Conservation (phyloP, 1,140 invertebrate genomes). For the Hypsibius dujardini region DNA sequence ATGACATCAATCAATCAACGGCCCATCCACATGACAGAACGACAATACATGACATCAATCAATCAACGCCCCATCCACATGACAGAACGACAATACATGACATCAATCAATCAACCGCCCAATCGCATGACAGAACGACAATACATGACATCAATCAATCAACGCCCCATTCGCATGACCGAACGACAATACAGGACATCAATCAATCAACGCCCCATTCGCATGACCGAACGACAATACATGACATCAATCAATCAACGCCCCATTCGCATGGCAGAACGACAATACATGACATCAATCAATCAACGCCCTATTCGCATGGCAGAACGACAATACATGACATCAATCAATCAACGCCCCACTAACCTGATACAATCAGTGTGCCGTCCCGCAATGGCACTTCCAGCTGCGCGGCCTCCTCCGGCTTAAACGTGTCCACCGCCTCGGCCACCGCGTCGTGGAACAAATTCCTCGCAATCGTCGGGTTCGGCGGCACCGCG, state of each 20-base stretch:
- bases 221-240: neutral
- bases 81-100: no score
- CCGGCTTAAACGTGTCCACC: neutral
- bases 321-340: neutral
- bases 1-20: no score
- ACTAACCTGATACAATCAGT: neutral
- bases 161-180: no score
- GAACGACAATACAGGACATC: neutral
- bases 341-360: neutral
- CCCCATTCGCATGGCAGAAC: neutral
- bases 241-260: neutral
- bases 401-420: neutral
- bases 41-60: no score
- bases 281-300: neutral
- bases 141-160: no score
- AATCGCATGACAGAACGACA: no score
- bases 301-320: neutral
- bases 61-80: no score
- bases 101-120: no score
- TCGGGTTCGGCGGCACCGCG: neutral
- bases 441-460: neutral
- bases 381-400: neutral
- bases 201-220: neutral
- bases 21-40: no score
- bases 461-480: constrained; percentile 1